Conservation (phyloP, 2,888 invertebrate genomes). For the Brachyopa scutellaris region DNA sequence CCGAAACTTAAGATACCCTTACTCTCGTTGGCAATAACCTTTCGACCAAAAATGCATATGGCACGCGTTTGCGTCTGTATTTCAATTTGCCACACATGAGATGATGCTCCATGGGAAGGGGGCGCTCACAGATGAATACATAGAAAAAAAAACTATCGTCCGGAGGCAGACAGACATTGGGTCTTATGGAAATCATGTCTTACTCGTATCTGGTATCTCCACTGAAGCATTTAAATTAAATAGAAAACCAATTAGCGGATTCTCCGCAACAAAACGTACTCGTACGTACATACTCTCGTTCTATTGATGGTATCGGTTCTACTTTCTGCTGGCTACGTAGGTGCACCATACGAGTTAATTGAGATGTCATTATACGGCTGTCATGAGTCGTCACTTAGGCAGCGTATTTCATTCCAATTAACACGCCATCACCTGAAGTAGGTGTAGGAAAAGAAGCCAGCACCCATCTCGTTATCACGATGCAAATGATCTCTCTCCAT, state of each 20-base stretch:
- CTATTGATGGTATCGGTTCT: slow-evolving; percentile 4
- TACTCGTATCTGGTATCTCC: too few relatives aligned
- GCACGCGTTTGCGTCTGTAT: slow-evolving; percentile 65
- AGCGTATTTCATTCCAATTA: slow-evolving; percentile 69
- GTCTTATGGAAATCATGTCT: slow-evolving; percentile 19
- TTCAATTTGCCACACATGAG: slow-evolving; percentile 60
- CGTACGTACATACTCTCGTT: background rate
- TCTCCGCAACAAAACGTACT: slow-evolving; percentile 14
- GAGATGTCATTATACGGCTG: slow-evolving; percentile 65
- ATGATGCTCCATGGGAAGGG: too few relatives aligned
- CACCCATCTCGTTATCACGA: slow-evolving; percentile 56
- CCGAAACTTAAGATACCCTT: slow-evolving; percentile 60
- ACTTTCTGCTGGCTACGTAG: background rate
- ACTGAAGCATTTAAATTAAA: slow-evolving; percentile 44
- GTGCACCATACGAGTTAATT: slow-evolving; percentile 54
- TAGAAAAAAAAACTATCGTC: background rate
- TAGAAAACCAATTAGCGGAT: slow-evolving; percentile 68
- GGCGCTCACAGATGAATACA: too few relatives aligned
- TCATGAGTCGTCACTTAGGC: slow-evolving; percentile 69
- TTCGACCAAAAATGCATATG: slow-evolving; percentile 64
- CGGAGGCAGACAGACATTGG: background rate
- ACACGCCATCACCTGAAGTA: slow-evolving; percentile 53
- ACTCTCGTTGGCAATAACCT: slow-evolving; percentile 4
- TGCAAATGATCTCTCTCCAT: slow-evolving; percentile 53
- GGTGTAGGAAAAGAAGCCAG: background rate